phyloP scores from a whole-genome alignment of 2,113 vertebrate species.

The Thalassarche chlororhynchos region DNA sequence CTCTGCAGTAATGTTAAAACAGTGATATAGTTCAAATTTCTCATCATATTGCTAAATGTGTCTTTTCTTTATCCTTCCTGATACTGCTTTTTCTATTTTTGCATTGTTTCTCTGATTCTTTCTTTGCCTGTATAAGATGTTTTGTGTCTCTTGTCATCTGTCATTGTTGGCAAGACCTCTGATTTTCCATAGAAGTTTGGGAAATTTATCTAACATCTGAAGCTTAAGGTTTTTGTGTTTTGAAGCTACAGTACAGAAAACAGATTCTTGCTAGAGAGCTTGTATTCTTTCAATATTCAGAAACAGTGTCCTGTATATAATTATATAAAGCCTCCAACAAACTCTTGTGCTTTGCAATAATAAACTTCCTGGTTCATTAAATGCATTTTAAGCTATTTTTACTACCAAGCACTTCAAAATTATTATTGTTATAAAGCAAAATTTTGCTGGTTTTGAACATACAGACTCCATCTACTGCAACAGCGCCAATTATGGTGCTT shows the following conservation, averaged over 20 bases:
- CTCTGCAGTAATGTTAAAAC: neutral
- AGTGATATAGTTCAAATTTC: neutral
- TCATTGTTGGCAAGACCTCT: neutral
- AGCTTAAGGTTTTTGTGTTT: neutral
- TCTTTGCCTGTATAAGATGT: neutral
- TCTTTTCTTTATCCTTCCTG: neutral
- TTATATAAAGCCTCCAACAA: neutral
- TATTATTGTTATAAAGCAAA: neutral
- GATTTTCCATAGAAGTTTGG: neutral
- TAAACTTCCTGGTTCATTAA: neutral
- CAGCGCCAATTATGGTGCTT: neutral
- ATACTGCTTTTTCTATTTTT: neutral
- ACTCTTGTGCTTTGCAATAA: neutral
- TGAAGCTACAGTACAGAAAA: neutral
- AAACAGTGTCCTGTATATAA: neutral
- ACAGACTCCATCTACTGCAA: neutral
- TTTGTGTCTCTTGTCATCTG: neutral
- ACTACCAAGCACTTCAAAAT: neutral
- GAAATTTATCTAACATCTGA: neutral
- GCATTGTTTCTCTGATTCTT: neutral
- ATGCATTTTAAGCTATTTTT: neutral
- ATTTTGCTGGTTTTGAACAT: neutral
- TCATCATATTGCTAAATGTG: neutral
- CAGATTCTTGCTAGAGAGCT: neutral
- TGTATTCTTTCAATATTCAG: neutral